Evolutionary conservation across 2,888 invertebrate genomes (phyloP).

Genomic region (Agrochola circellaris): DNA sequence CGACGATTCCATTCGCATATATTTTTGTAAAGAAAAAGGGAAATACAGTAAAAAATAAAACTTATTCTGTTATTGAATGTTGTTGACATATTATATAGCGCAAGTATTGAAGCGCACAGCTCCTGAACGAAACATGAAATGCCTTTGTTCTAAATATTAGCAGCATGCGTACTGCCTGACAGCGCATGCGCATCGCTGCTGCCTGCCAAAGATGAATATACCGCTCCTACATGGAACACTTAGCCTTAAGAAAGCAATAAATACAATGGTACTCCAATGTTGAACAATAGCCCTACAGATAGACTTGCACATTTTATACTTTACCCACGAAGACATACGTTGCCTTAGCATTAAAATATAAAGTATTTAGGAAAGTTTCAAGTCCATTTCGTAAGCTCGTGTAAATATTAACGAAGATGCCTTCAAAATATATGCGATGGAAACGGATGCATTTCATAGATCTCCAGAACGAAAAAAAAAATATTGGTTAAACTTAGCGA

Average conservation of each 20-base stretch:
- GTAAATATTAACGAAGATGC: slow-evolving; percentile 65
- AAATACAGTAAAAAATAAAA: slow-evolving; percentile 74
- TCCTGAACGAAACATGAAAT: slow-evolving; percentile 56
- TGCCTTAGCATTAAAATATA: slow-evolving; percentile 65
- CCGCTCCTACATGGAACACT: slow-evolving; percentile 40
- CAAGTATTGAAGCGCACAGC: slow-evolving; percentile 42
- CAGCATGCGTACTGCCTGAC: slow-evolving; percentile 32
- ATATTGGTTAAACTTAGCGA: slow-evolving; percentile 87
- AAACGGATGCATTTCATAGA: slow-evolving; percentile 80
- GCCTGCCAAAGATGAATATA: slow-evolving; percentile 59
- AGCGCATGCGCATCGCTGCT: slow-evolving; percentile 32
- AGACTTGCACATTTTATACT: slow-evolving; percentile 43
- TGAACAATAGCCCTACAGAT: slow-evolving; percentile 56
- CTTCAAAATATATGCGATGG: slow-evolving; percentile 86
- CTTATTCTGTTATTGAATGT: slow-evolving; percentile 67
- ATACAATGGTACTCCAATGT: slow-evolving; percentile 37
- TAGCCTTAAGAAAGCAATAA: slow-evolving; percentile 68
- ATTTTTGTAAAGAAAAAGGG: slow-evolving; percentile 76
- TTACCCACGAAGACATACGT: slow-evolving; percentile 51
- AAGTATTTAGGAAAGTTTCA: slow-evolving; percentile 50
- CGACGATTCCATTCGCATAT: slow-evolving; percentile 86
- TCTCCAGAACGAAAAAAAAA: slow-evolving; percentile 81
- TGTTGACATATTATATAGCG: slow-evolving; percentile 66
- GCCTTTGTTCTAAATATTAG: slow-evolving; percentile 50
- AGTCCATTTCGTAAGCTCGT: slow-evolving; percentile 61